phyloP scores from a whole-genome alignment of 2,888 invertebrate species.

The Malacosoma neustria region DNA sequence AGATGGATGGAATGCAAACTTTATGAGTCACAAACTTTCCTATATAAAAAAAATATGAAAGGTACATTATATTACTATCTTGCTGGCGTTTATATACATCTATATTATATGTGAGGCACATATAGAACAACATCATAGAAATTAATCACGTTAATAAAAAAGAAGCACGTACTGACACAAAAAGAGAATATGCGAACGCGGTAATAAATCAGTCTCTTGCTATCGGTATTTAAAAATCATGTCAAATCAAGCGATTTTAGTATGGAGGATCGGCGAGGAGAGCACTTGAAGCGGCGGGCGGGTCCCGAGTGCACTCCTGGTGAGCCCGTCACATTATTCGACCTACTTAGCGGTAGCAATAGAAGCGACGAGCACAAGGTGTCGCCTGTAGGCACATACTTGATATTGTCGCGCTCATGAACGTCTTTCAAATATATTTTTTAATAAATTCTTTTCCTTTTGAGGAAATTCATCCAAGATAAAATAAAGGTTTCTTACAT shows the following conservation, averaged over 20 bases:
- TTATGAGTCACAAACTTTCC: background rate
- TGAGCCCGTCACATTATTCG: conserved; percentile 66
- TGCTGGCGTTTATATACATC: too few relatives aligned
- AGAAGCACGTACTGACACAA: conserved; percentile 8
- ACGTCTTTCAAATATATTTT: conserved; percentile 13
- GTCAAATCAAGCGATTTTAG: conserved; percentile 72
- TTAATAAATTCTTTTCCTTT: conserved; percentile 9
- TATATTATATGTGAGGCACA: too few relatives aligned
- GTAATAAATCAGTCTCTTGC: conserved; percentile 18
- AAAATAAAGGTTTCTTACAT: too few relatives aligned
- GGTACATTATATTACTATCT: too few relatives aligned
- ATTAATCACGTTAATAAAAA: too few relatives aligned
- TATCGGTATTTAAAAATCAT: conserved; percentile 71
- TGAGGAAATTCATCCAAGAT: background rate
- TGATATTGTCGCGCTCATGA: conserved; percentile 36
- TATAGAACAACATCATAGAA: too few relatives aligned
- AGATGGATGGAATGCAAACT: background rate
- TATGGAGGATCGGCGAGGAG: conserved; percentile 46
- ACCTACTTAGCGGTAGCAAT: conserved; percentile 61
- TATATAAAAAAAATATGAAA: too few relatives aligned
- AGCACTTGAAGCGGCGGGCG: conserved; percentile 41
- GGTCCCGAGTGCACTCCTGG: conserved; percentile 52
- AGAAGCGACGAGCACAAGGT: conserved; percentile 44
- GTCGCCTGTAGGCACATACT: conserved; percentile 39
- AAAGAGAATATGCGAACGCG: background rate